Evolutionary conservation across 2,888 invertebrate species (phyloP), one percentile per base, ranked within the genome.

Genomic region (Alitta virens): DNA sequence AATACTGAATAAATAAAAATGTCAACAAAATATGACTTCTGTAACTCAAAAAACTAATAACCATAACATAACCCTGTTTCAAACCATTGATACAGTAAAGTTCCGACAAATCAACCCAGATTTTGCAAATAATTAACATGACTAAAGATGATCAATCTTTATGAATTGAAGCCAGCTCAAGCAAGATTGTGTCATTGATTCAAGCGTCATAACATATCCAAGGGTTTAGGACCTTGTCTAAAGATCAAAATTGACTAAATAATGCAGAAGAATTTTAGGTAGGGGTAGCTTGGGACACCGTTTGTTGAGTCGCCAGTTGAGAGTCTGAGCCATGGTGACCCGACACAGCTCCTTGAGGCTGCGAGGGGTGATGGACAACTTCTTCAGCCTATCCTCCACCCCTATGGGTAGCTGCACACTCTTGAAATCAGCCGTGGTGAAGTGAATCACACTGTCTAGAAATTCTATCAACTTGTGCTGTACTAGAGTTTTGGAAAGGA

Each of bases 401-500:
- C n/a, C 49, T 7, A n/a, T 23, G 49, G 42, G 46, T 26, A 63
- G 38, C 14, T 27, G 18, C 46, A 57, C 26, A 23, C 51, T 56
- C 50, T 64, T 64, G 59, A 68, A 64, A 55, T 69, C 69, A 18
- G 66, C 61, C 56, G 25, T 56, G 18, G 66, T 49, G 42, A 64
- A 64, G 51, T 67, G 68, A 5, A 24, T 42, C 49, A 69, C 50
- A 51, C 67, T 63, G 46, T 63, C 56, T 7, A 62, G 21, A 42
- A 69, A 68, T 51, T 69, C 64, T 21, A 42, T 53, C 16, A 65
- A 57, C 43, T 69, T 69, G 25, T 26, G 56, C 61, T 69, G 69
- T 12, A 49, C 33, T n/a, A 69, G 65, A 3, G 65, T 65, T 40
- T 57, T 38, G 46, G 38, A 43, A 52, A 69, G 67, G 42, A 69